Percentiles rank a stretch among this genome's conserved stretches.
phyloP scores from a whole-genome alignment of 2,888 invertebrate species.

The Caenorhabditis virilis region DNA sequence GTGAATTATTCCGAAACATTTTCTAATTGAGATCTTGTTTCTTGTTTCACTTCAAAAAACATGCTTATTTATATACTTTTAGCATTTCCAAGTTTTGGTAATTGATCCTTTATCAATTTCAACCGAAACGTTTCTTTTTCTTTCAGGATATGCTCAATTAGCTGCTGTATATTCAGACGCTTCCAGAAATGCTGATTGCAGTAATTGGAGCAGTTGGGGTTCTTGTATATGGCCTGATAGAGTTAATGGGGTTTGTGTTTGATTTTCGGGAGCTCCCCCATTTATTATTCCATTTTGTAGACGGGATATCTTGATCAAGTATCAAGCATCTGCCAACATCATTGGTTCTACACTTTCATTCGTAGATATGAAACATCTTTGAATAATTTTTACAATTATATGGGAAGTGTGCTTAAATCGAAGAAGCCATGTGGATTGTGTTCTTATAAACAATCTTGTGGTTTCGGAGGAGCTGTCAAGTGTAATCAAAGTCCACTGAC shows the following conservation, averaged over 20 bases:
- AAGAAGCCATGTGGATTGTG: constrained; percentile 64
- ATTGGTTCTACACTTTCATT: constrained; percentile 67
- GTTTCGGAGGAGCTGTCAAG: constrained; percentile 62
- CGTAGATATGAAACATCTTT: constrained; percentile 57
- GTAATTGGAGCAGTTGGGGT: constrained; percentile 63
- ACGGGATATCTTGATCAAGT: constrained; percentile 62
- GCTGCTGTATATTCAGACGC: constrained; percentile 68
- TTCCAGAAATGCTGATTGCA: constrained; percentile 53
- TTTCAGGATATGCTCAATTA: constrained; percentile 41
- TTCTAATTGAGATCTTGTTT: no score
- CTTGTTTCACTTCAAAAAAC: no score
- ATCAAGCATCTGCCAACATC: constrained; percentile 62
- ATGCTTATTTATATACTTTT: no score
- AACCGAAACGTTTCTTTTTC: no score
- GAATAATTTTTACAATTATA: constrained; percentile 64
- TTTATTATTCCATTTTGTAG: no score
- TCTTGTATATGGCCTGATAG: constrained; percentile 65
- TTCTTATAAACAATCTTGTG: constrained; percentile 65
- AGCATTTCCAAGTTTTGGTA: no score
- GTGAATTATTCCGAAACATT: no score
- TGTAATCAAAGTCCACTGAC: constrained; percentile 64
- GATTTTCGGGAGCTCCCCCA: no score
- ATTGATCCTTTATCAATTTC: no score
- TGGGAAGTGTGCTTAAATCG: constrained; percentile 53
- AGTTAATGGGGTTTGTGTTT: no score